Conservation (phyloP, 1,140 invertebrate species). For the Drosophila quadrilineata region DNA sequence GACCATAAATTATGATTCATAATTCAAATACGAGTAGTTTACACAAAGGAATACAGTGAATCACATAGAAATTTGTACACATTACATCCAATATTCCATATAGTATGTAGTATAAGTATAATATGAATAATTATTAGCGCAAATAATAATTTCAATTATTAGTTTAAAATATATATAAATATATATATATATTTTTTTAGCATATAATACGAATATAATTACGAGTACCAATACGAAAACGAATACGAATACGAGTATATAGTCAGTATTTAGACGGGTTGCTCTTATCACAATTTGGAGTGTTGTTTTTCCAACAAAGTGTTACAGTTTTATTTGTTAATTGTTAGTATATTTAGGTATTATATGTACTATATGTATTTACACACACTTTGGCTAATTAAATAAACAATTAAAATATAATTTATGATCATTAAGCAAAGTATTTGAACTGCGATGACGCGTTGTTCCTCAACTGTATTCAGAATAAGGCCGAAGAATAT, state of each 20-base stretch:
- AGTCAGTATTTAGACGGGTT: too few species aligned
- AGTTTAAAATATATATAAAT: too few species aligned
- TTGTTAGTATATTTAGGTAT: too few species aligned
- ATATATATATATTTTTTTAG: too few species aligned
- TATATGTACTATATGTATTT: conserved; percentile 9
- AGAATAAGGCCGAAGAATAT: conserved; percentile 4
- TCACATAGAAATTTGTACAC: conserved; percentile 80
- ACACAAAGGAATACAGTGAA: conserved; percentile 81
- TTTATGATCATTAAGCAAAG: too few species aligned
- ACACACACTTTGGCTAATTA: conserved; percentile 4
- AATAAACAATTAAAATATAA: not conserved
- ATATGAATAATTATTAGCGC: conserved; percentile 51
- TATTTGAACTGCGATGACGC: too few species aligned
- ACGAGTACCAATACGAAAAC: conserved; percentile 35
- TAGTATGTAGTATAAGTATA: conserved; percentile 66
- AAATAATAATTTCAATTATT: conserved; percentile 65
- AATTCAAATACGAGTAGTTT: conserved; percentile 62
- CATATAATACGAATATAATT: too few species aligned
- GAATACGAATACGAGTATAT: conserved; percentile 28
- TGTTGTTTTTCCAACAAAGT: conserved; percentile 5
- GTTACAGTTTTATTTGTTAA: conserved; percentile 4
- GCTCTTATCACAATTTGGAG: too few species aligned
- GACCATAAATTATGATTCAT: conserved; percentile 27
- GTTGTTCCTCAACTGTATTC: too few species aligned
- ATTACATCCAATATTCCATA: conserved; percentile 81